A percentile compares a stretch with the other conserved stretches of the same genome.
Conservation (phyloP, 1,140 invertebrate species). For the Akabosia matsudoensis region DNA sequence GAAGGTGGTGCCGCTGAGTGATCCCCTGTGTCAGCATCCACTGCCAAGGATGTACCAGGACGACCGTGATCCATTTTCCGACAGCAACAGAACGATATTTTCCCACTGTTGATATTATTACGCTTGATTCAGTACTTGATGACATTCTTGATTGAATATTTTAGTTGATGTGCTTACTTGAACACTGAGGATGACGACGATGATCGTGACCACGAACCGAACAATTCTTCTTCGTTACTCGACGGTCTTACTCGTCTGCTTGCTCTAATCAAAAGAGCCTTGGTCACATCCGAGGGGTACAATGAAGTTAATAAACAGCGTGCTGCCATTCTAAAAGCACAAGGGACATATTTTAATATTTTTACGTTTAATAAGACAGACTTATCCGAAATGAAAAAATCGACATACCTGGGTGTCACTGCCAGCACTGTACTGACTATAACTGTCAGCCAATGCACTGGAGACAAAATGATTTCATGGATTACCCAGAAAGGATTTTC, state of each 20-base stretch:
- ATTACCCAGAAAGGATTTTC: constrained; percentile 81
- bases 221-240: constrained; percentile 61
- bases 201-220: constrained; percentile 64
- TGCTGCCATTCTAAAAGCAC: constrained; percentile 53
- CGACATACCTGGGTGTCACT: constrained; percentile 73
- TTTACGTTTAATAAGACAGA: constrained; percentile 1
- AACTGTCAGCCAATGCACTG: constrained; percentile 76
- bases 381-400: background rate
- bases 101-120: constrained; percentile 8
- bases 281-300: constrained; percentile 58
- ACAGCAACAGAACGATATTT: constrained; percentile 21
- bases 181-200: constrained; percentile 63
- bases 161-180: constrained; percentile 54
- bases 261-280: constrained; percentile 55
- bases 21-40: background rate
- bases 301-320: constrained; percentile 54
- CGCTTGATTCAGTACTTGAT: background rate
- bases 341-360: constrained; percentile 12
- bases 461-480: constrained; percentile 68
- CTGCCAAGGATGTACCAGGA: background rate
- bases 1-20: background rate
- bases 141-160: background rate
- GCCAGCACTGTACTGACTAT: constrained; percentile 71
- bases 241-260: constrained; percentile 46
- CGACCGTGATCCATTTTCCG: constrained; percentile 5